Evolutionary conservation across 1,140 invertebrate species (phyloP).

Genomic region (Orchestia grillus): DNA sequence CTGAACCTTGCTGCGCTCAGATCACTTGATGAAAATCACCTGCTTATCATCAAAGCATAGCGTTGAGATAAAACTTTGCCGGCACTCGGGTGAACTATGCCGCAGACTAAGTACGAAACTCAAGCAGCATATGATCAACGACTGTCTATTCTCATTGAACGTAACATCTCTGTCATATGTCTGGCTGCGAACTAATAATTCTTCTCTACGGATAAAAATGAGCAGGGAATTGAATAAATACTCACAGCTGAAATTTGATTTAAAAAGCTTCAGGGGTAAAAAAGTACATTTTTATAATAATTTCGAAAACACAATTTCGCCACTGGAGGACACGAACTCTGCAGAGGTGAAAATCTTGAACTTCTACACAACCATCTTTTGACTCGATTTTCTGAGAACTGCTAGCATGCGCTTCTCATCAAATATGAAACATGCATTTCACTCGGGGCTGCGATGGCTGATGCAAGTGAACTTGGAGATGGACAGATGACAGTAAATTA

Average conservation of each 20-base stretch:
- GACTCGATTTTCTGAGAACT: no score
- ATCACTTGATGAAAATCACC: background rate
- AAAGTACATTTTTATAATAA: background rate
- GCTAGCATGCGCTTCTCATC: no score
- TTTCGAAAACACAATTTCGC: background rate
- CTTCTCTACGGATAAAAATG: background rate
- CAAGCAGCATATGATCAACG: background rate
- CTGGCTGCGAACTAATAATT: background rate
- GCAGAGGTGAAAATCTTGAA: no score
- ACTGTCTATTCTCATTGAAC: background rate
- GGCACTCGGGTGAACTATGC: background rate
- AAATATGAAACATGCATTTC: background rate
- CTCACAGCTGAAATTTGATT: background rate
- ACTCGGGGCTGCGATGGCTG: background rate
- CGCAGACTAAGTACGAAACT: background rate
- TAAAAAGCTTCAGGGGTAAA: background rate
- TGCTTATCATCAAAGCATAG: background rate
- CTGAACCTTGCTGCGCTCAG: background rate
- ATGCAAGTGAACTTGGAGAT: background rate
- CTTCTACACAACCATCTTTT: no score
- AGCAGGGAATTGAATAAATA: background rate
- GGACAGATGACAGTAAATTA: background rate
- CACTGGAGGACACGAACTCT: no score
- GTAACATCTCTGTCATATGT: background rate
- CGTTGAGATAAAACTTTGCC: background rate